These are phyloP conservation scores for Solen grandis DNA, from an alignment of 1,140 invertebrate species.

Conservation along the genomic window DNA sequence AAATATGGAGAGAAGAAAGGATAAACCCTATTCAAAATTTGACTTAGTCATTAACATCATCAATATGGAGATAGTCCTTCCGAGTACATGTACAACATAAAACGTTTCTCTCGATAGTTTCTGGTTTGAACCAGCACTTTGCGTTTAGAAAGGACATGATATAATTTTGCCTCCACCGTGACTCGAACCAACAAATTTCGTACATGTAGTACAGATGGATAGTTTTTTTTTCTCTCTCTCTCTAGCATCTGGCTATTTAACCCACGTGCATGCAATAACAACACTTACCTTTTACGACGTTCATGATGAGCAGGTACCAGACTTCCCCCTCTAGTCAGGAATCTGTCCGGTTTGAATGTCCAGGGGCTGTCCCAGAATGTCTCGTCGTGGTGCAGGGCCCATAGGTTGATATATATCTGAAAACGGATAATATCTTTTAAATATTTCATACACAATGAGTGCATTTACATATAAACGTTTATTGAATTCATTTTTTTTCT, in stretches of 20 bases:
- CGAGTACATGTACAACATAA: too few species aligned
- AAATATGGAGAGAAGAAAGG: neutral
- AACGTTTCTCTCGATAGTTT: too few species aligned
- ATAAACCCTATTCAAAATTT: neutral
- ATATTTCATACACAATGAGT: slow-evolving; percentile 14
- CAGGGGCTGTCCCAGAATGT: slow-evolving; percentile 87
- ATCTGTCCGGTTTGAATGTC: slow-evolving; percentile 86
- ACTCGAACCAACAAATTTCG: too few species aligned
- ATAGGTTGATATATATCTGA: slow-evolving; percentile 89
- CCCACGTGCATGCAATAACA: too few species aligned
- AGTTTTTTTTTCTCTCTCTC: too few species aligned
- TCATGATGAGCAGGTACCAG: slow-evolving; percentile 65
- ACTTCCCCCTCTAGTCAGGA: slow-evolving; percentile 63
- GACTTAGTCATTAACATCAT: neutral
- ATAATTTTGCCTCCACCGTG: too few species aligned
- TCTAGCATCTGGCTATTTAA: too few species aligned
- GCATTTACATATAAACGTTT: neutral
- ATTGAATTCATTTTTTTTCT: too few species aligned
- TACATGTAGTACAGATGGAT: too few species aligned
- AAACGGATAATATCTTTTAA: neutral
- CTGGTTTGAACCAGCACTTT: too few species aligned
- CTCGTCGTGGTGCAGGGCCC: slow-evolving; percentile 91
- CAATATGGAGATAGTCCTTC: too few species aligned
- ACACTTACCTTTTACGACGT: slow-evolving; percentile 62
- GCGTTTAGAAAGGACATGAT: too few species aligned